Evolutionary conservation across 2,113 vertebrate species (phyloP).

Genomic region (Lamprologus sp.): DNA sequence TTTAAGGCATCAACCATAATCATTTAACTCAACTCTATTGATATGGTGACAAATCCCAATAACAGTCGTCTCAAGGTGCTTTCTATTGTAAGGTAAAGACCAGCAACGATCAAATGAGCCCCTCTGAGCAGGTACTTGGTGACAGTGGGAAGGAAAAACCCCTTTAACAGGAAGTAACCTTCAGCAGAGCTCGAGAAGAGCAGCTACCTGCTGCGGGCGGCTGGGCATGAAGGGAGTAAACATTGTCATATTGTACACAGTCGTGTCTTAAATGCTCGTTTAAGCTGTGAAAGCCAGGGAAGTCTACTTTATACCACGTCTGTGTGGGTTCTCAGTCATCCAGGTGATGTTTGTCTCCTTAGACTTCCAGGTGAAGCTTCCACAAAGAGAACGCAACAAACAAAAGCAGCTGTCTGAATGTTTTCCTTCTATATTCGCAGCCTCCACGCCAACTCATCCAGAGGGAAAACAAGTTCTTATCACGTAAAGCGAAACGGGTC

Average conservation of each 20-base stretch:
- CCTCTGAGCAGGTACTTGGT: not conserved
- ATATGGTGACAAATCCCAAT: not conserved
- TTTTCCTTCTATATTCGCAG: not conserved
- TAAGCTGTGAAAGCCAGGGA: not conserved
- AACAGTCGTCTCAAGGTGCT: not conserved
- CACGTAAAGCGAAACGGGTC: not conserved
- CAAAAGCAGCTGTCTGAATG: not conserved
- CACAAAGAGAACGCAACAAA: not conserved
- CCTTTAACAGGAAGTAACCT: not conserved
- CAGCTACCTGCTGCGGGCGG: not conserved
- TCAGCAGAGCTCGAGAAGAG: not conserved
- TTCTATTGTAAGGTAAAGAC: fast-evolving
- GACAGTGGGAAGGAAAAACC: not conserved
- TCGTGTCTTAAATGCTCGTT: not conserved
- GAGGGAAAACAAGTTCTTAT: constrained; percentile 15
- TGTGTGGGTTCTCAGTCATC: not conserved
- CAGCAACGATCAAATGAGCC: not conserved
- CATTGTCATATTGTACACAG: not conserved
- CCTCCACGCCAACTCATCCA: not conserved
- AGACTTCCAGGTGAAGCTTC: not conserved
- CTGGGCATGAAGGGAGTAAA: not conserved
- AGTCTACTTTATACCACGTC: not conserved
- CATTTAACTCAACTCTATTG: too few relatives aligned
- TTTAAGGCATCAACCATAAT: too few relatives aligned
- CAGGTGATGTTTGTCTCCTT: not conserved